Base-by-base conservation (phyloP, 2,888 invertebrate genomes). In the Tetragnatha montana region DNA sequence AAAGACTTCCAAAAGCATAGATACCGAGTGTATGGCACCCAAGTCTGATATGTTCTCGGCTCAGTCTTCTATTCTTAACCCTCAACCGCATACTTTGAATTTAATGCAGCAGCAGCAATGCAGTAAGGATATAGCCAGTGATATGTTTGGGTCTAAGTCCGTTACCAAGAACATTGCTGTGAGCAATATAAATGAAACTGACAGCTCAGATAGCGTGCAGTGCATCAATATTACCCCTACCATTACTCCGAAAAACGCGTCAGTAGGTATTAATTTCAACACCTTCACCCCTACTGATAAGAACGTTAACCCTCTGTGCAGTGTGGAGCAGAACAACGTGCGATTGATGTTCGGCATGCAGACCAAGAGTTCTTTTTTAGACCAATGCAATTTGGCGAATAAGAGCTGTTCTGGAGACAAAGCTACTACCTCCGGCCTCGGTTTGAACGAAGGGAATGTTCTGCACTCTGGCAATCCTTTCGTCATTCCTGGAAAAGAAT, bases 171-270 rank as follows among this genome's bases (percentile, higher is more conserved):
- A 50, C 81, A 69, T 50, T n/a, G 19, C 83, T 22, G 50, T 80
- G 22, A 75, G 81, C 81, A 69, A 69, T 49, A 35, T 89, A 47
- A 85, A 90, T 90, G 87, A 90, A 68, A 90, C 82, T 50, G 86
- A 90, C 35, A 90, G 89, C 82, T 90, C 89, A 51, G 89, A 90
- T 49, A 90, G 89, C 86, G 87, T 90, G 49, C 89, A 90, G 51
- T 90, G 89, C 50, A 90, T 90, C 68, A 90, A 90, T 82, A 79
- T 90, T 49, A 86, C 81, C 22, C 89, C 81, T 50, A 76, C 78
- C 81, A 19, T 60, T 21, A 21, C 69, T 81, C 51, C 81, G 19
- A 89, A 89, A 73, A 89, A 76, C 68, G 60, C 69, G 8, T 76
- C 89, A 22, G 60, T 82, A 21, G 85, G 85, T 35, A 81, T 89